These are phyloP conservation scores for Macrobrachium rosenbergii DNA, from an alignment of 1,140 invertebrate genomes.

Conservation along the genomic window DNA sequence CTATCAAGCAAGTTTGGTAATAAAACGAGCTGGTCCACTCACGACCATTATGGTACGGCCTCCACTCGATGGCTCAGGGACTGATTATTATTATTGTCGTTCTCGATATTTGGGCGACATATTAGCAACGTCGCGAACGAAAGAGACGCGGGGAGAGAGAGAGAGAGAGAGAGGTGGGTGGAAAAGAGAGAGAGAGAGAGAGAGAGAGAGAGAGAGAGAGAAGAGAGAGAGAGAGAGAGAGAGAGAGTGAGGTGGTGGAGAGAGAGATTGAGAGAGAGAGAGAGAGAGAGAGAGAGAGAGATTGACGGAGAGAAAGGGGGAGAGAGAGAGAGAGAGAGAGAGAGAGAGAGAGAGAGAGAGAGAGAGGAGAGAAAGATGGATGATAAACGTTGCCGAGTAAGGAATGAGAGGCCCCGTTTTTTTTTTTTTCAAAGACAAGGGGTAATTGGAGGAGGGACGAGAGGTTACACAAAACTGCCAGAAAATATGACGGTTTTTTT, in stretches of 20 bases:
- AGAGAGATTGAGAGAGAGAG: slow-evolving; percentile 8
- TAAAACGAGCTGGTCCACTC: no score
- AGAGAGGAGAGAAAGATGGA: background rate
- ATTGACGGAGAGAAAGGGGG: background rate
- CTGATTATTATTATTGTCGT: no score
- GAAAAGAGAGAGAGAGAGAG: background rate
- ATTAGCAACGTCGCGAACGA: no score
- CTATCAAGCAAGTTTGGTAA: no score
- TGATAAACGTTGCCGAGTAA: background rate
- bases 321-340: background rate
- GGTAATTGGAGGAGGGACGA: background rate
- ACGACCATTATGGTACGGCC: no score
- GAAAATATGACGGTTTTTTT: background rate
- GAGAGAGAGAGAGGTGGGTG: background rate
- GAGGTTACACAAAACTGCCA: background rate
- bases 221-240: background rate
- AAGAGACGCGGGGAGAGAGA: background rate
- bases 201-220: background rate
- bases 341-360: background rate
- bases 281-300: background rate
- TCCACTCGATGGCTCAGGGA: no score
- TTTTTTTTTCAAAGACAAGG: no score
- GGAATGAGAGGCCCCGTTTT: no score
- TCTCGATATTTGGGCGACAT: no score
- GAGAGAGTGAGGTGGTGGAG: background rate